Conservation (phyloP, 2,888 invertebrate genomes). For the Augiades crinisus region DNA sequence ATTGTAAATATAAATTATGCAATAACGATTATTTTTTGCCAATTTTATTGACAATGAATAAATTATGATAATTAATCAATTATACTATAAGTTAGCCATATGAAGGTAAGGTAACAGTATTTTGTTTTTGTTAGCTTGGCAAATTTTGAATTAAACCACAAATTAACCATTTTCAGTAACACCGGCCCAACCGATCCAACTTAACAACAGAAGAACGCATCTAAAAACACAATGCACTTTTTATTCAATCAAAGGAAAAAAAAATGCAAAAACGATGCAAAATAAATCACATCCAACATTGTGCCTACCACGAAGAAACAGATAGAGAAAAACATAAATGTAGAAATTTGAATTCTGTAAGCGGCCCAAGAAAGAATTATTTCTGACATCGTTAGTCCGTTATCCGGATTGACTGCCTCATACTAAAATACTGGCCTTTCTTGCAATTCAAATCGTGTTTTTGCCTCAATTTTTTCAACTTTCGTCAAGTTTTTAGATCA, state of each 20-base stretch:
- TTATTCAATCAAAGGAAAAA: conserved; percentile 58
- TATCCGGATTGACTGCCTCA: conserved; percentile 65
- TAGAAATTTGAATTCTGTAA: conserved; percentile 64
- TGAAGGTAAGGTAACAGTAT: no score
- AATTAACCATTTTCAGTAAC: conserved; percentile 22
- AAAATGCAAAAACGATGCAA: conserved; percentile 61
- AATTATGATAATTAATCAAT: no score
- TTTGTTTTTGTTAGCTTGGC: no score
- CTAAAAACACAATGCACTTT: conserved; percentile 58
- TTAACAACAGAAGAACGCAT: conserved; percentile 52
- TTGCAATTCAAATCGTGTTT: conserved; percentile 56
- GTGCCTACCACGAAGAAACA: conserved; percentile 61
- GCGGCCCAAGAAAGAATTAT: conserved; percentile 61
- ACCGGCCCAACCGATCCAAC: conserved; percentile 44
- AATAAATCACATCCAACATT: conserved; percentile 61
- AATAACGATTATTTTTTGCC: no score
- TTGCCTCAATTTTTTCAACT: conserved; percentile 47
- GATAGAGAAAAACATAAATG: conserved; percentile 41
- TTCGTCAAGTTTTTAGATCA: conserved; percentile 64
- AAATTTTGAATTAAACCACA: background rate
- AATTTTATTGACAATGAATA: no score
- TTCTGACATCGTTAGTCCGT: conserved; percentile 65
- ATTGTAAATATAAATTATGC: no score
- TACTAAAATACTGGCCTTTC: conserved; percentile 43
- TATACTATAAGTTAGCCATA: no score